phyloP scores from a whole-genome alignment of 2,797 vertebrate species.

The Lepus townsendii region DNA sequence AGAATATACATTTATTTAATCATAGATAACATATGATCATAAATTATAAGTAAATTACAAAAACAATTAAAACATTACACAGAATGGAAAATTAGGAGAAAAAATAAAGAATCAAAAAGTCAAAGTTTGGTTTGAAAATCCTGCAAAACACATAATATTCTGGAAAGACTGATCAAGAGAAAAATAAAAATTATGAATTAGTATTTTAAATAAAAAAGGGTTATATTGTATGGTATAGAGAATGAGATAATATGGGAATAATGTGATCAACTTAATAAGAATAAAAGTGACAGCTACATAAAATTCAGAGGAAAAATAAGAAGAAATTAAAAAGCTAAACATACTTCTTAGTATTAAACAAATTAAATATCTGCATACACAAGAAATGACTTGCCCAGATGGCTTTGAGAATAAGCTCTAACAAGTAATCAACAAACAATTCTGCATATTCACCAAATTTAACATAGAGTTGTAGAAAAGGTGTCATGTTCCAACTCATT shows the following conservation, averaged over 20 bases:
- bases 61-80: background rate
- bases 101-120: background rate
- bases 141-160: background rate
- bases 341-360: background rate
- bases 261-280: background rate
- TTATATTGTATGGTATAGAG: background rate
- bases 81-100: background rate
- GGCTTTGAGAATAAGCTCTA: background rate
- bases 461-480: background rate
- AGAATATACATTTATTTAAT: background rate
- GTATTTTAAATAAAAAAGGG: background rate
- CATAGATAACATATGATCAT: background rate
- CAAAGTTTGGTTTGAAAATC: background rate
- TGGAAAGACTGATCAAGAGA: background rate
- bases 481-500: background rate
- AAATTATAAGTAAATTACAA: background rate
- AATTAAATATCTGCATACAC: background rate
- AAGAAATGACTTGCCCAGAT: background rate
- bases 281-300: background rate
- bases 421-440: background rate
- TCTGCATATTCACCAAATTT: background rate
- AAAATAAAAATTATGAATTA: background rate
- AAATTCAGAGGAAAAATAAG: background rate
- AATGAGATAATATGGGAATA: background rate
- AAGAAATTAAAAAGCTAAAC: background rate